Percentiles rank a stretch among this genome's conserved stretches.
Evolutionary conservation across 2,888 invertebrate genomes (phyloP).

Genomic region (Lottia scabra): DNA sequence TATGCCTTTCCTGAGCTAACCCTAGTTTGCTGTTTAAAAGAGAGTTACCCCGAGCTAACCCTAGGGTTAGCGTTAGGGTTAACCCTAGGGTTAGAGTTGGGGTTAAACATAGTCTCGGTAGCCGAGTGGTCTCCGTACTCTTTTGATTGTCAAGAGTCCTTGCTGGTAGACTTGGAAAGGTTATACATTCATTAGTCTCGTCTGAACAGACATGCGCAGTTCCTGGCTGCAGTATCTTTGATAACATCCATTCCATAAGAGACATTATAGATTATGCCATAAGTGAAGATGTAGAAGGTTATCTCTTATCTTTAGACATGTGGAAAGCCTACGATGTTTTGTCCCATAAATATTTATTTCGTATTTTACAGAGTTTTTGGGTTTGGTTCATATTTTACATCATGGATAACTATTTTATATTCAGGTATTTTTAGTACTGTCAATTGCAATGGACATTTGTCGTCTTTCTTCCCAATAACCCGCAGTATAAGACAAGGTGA

Average conservation of each 20-base stretch:
- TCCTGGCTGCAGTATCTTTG: constrained; percentile 35
- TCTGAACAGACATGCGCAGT: constrained; percentile 40
- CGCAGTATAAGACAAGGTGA: constrained; percentile 2
- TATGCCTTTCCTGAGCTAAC: no score
- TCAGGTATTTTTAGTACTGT: constrained; percentile 27
- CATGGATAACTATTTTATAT: constrained; percentile 12
- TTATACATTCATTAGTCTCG: constrained; percentile 29
- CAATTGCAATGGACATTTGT: constrained; percentile 33
- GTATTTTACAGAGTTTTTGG: constrained; percentile 1
- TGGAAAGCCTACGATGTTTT: constrained; percentile 44
- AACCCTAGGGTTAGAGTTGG: no score
- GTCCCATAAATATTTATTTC: constrained; percentile 33
- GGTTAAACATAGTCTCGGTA: no score
- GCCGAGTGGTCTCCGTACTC: no score
- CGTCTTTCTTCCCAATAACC: constrained; percentile 9
- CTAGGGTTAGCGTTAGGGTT: no score
- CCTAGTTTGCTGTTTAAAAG: no score
- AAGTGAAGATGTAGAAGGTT: constrained; percentile 29
- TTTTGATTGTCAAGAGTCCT: constrained; percentile 38
- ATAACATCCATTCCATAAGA: constrained; percentile 35
- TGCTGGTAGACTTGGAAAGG: constrained; percentile 26
- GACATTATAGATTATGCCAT: constrained; percentile 35
- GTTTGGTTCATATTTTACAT: constrained; percentile 10
- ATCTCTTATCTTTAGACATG: constrained; percentile 38
- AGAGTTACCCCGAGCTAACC: no score